Evolutionary conservation across 2,113 vertebrate genomes (phyloP).

Genomic region (Cephalophus harveyi): DNA sequence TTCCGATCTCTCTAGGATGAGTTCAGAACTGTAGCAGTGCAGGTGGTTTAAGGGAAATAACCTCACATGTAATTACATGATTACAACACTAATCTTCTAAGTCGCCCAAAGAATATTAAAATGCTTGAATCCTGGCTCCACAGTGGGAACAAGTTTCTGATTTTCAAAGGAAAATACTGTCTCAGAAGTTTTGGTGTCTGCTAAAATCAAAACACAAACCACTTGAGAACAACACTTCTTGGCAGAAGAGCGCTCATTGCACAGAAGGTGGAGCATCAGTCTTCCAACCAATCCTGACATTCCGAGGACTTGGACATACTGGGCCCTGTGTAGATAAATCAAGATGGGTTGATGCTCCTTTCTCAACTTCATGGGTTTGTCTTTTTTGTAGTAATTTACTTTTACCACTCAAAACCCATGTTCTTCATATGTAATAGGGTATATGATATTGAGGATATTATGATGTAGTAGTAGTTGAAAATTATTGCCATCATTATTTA

Average conservation of each 20-base stretch:
- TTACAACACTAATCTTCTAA: constrained; percentile 54
- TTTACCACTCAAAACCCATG: not conserved
- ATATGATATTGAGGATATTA: not conserved
- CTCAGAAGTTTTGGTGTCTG: not conserved
- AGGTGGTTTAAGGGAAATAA: constrained; percentile 60
- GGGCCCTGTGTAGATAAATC: not conserved
- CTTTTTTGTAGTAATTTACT: not conserved
- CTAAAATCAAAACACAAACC: not conserved
- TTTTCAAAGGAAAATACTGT: constrained; percentile 2
- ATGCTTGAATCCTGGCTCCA: constrained; percentile 4
- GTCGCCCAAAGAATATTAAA: constrained; percentile 36
- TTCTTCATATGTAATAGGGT: not conserved
- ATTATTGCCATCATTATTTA: not conserved
- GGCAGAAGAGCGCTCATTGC: not conserved
- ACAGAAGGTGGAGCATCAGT: not conserved
- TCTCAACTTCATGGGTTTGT: not conserved
- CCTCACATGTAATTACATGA: constrained; percentile 63
- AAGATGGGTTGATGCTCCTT: not conserved
- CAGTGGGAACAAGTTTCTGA: not conserved
- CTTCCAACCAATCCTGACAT: not conserved
- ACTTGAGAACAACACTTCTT: not conserved
- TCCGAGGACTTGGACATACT: not conserved
- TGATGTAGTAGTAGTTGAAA: not conserved
- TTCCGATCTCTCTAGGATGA: constrained; percentile 73
- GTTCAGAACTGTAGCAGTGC: constrained; percentile 72